Percentiles rank a stretch among this genome's conserved stretches.
phyloP scores from a whole-genome alignment of 2,888 invertebrate species.

The Diadegma fenestrale region DNA sequence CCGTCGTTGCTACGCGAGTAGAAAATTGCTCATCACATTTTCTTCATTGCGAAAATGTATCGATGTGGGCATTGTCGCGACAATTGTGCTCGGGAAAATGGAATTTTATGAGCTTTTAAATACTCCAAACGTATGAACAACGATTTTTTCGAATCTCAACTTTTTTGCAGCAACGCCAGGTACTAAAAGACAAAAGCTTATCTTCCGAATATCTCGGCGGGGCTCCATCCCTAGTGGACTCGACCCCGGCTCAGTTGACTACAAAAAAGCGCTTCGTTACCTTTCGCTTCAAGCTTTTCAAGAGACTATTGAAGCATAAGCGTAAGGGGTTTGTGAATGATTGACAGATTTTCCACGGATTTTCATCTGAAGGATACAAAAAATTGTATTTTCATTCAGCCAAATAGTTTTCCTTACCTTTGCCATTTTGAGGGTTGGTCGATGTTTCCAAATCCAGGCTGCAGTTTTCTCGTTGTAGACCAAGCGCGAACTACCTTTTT shows the following conservation, averaged over 20 bases:
- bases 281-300: neutral
- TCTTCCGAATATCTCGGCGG: neutral
- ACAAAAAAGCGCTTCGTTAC: neutral
- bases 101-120: neutral
- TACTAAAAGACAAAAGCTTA: neutral
- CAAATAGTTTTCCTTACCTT: conserved; percentile 52
- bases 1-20: conserved; percentile 17
- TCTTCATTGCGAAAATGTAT: neutral
- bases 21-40: neutral
- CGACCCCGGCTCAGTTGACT: conserved; percentile 27
- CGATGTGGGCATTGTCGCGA: neutral
- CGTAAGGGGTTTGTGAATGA: too few species aligned
- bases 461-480: conserved; percentile 45
- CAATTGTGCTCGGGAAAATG: neutral
- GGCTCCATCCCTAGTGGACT: conserved; percentile 28
- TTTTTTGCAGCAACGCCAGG: neutral
- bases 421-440: conserved; percentile 56
- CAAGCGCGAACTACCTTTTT: conserved; percentile 26
- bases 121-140: neutral
- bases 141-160: neutral
- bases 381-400: neutral
- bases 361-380: neutral
- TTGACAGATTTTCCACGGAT: neutral
- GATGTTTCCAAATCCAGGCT: conserved; percentile 38
- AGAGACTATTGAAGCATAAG: neutral